Evolutionary conservation across 1,140 invertebrate species (phyloP).

Genomic region (Aethina tumida): DNA sequence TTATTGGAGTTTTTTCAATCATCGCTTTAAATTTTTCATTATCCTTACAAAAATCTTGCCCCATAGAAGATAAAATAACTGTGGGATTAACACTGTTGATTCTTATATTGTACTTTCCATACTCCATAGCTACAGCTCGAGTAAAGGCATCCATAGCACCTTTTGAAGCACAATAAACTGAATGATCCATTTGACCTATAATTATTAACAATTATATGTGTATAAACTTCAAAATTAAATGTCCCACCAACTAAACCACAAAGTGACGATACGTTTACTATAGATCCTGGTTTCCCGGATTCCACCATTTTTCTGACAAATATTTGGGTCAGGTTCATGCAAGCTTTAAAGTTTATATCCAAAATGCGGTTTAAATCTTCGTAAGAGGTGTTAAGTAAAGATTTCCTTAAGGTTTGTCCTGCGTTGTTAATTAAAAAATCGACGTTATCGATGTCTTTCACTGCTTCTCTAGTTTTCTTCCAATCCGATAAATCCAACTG

Average conservation of each 20-base stretch:
- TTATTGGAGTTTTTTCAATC: conserved; percentile 69
- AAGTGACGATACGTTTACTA: conserved; percentile 86
- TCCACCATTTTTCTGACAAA: conserved; percentile 65
- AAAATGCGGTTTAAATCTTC: conserved; percentile 68
- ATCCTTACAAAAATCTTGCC: conserved; percentile 71
- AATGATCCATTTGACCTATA: conserved; percentile 66
- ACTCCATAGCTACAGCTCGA: conserved; percentile 72
- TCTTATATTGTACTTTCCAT: conserved; percentile 75
- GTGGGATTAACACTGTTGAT: conserved; percentile 87
- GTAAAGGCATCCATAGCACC: conserved; percentile 57
- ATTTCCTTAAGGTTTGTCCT: conserved; percentile 46
- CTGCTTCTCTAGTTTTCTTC: conserved; percentile 52
- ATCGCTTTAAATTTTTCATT: conserved; percentile 59
- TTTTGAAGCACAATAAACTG: conserved; percentile 48
- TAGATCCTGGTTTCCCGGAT: conserved; percentile 58
- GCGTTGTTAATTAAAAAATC: conserved; percentile 83
- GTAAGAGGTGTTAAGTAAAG: conserved; percentile 54
- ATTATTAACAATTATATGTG: too few relatives aligned
- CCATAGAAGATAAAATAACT: conserved; percentile 85
- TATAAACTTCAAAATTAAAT: too few relatives aligned
- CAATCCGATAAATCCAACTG: conserved; percentile 67
- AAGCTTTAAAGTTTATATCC: conserved; percentile 73
- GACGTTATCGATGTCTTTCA: conserved; percentile 47
- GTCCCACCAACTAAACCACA: conserved; percentile 58
- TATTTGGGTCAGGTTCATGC: conserved; percentile 74